Percentiles rank a stretch among this genome's conserved stretches.
Conservation (phyloP, 2,113 vertebrate genomes). For the Pangasianodon gigas region DNA sequence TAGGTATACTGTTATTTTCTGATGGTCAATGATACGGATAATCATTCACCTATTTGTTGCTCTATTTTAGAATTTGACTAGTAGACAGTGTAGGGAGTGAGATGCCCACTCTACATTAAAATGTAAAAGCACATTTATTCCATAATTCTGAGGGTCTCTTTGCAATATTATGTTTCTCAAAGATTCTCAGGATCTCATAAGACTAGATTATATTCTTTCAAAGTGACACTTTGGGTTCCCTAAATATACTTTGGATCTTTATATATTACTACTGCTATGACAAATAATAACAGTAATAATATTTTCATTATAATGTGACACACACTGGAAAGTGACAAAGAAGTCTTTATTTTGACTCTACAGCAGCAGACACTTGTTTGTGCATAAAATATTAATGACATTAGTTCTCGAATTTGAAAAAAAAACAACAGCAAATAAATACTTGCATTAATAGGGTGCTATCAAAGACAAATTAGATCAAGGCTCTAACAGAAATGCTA, state of each 20-base stretch:
- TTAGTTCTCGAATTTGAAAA: not conserved
- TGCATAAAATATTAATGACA: not conserved
- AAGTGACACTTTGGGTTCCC: not conserved
- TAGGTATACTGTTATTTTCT: not conserved
- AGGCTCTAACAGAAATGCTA: not conserved
- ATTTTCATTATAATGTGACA: not conserved
- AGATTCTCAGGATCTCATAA: too few relatives aligned
- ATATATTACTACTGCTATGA: not conserved
- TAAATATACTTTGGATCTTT: not conserved
- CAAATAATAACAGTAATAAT: not conserved
- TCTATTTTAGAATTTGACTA: not conserved
- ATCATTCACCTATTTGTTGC: not conserved
- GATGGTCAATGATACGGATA: not conserved
- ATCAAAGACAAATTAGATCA: not conserved
- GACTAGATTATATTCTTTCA: too few relatives aligned
- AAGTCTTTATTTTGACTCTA: slow-evolving; percentile 34
- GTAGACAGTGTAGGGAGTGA: not conserved
- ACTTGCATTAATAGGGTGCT: not conserved
- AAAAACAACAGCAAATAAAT: not conserved
- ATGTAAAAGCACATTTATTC: not conserved
- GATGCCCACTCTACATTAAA: not conserved
- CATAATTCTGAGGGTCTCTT: not conserved
- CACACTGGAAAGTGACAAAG: slow-evolving; percentile 21
- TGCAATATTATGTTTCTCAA: not conserved
- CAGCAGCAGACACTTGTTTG: slow-evolving; percentile 30